phyloP scores from a whole-genome alignment of 2,797 vertebrate genomes.

The Lutjanus campechanus region DNA sequence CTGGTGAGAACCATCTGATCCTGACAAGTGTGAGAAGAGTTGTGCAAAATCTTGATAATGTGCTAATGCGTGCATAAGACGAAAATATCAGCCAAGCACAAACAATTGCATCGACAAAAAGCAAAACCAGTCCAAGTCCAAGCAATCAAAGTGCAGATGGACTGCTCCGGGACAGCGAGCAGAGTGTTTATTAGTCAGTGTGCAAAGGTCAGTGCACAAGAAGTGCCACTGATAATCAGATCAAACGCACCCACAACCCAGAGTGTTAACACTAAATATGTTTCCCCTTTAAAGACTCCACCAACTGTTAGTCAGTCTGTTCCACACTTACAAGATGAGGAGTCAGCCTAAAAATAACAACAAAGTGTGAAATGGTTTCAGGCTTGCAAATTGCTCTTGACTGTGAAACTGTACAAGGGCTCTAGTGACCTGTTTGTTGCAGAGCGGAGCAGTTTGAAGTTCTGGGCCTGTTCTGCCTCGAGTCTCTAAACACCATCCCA shows the following conservation, averaged over 20 bases:
- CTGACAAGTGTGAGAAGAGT: background rate
- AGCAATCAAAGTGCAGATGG: background rate
- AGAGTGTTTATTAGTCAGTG: background rate
- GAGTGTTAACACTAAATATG: slow-evolving; percentile 32
- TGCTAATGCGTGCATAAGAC: too few relatives aligned
- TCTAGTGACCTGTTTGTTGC: slow-evolving; percentile 50
- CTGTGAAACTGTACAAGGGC: slow-evolving; percentile 40
- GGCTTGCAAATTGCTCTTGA: slow-evolving; percentile 52
- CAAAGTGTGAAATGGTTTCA: slow-evolving; percentile 67
- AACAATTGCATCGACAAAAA: background rate
- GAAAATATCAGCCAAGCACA: background rate
- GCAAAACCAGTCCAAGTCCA: background rate
- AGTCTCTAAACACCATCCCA: background rate
- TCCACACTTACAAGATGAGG: slow-evolving; percentile 43
- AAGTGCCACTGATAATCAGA: background rate
- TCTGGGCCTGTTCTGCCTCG: slow-evolving; percentile 20
- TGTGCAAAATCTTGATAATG: too few relatives aligned
- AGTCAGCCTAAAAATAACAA: slow-evolving; percentile 63
- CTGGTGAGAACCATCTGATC: too few relatives aligned
- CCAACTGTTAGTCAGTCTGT: slow-evolving; percentile 38
- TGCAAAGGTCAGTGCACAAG: background rate
- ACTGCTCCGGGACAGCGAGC: too few relatives aligned
- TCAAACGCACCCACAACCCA: slow-evolving; percentile 1
- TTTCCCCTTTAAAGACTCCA: slow-evolving; percentile 31
- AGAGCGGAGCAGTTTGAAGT: slow-evolving; percentile 34